Percentiles rank a stretch among this genome's conserved stretches.
These are phyloP conservation scores for Rhinella marina DNA, from an alignment of 2,797 vertebrate species.

Conservation along the genomic window DNA sequence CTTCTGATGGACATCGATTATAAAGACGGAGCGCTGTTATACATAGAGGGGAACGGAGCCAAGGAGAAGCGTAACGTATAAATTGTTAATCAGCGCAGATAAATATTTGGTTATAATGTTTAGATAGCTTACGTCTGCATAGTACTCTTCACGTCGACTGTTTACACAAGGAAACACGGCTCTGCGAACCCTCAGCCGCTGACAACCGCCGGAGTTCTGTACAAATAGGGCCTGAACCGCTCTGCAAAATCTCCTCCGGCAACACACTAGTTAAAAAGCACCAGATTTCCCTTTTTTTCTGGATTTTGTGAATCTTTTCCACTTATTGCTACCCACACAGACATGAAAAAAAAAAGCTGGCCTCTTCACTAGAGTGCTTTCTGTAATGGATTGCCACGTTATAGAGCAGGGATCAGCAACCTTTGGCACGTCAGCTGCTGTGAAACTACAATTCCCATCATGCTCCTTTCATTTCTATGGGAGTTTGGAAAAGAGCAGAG, in stretches of 20 bases:
- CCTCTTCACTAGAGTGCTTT: slow-evolving; percentile 20
- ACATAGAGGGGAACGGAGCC: slow-evolving; percentile 25
- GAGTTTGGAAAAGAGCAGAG: no score
- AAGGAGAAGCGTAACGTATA: slow-evolving; percentile 19
- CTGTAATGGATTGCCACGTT: slow-evolving; percentile 53
- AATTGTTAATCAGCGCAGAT: slow-evolving; percentile 48
- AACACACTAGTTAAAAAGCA: neutral
- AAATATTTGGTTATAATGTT: slow-evolving; percentile 60
- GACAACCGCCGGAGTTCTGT: neutral
- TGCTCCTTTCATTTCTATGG: no score
- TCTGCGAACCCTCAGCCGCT: slow-evolving; percentile 43
- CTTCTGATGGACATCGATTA: slow-evolving; percentile 46
- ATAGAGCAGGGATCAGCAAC: no score
- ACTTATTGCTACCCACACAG: slow-evolving; percentile 40
- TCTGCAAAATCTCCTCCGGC: neutral
- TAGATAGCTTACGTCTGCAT: slow-evolving; percentile 47
- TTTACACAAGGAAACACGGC: slow-evolving; percentile 38
- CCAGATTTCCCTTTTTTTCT: neutral
- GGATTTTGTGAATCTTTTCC: slow-evolving; percentile 29
- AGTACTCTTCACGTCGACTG: slow-evolving; percentile 3
- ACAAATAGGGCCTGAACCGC: slow-evolving; percentile 19
- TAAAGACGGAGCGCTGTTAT: slow-evolving; percentile 53
- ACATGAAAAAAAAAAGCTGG: slow-evolving; percentile 31
- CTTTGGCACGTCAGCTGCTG: no score
- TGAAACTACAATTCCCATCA: no score